Evolutionary conservation across 2,797 vertebrate genomes (phyloP).

Genomic region (Sebastes ruberrimus): DNA sequence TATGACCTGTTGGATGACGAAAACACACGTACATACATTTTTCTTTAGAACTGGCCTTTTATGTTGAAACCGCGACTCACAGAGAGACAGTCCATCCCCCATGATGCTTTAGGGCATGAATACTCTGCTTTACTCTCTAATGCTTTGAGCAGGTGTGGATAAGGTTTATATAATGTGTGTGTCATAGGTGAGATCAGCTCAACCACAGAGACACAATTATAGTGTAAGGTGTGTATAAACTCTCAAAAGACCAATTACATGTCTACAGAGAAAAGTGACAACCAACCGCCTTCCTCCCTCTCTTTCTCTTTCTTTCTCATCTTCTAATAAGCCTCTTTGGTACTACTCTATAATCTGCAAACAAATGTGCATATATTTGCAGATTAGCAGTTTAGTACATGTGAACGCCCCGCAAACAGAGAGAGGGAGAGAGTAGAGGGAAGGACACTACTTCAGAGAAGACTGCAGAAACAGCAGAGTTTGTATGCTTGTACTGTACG

Average conservation of each 20-base stretch:
- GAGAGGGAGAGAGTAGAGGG: not conserved
- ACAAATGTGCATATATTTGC: not conserved
- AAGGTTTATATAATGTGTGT: not conserved
- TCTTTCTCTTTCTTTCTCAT: not conserved
- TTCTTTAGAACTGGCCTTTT: conserved; percentile 21
- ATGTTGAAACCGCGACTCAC: conserved; percentile 14
- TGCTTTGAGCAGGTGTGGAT: conserved; percentile 17
- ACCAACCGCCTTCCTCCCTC: not conserved
- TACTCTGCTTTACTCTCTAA: conserved; percentile 5
- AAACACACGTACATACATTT: not conserved
- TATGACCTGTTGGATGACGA: conserved; percentile 2
- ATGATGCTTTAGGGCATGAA: conserved; percentile 42
- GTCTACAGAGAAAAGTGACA: not conserved
- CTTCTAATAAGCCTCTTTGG: not conserved
- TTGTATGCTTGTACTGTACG: not conserved
- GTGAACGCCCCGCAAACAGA: not conserved
- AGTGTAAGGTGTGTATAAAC: conserved; percentile 15
- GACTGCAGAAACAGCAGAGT: conserved; percentile 6
- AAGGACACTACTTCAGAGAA: conserved; percentile 14
- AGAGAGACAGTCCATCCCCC: conserved; percentile 15
- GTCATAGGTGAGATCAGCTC: conserved; percentile 16
- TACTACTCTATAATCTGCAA: not conserved
- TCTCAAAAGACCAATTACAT: conserved; percentile 49
- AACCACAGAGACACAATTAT: conserved; percentile 19
- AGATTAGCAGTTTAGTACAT: not conserved